Evolutionary conservation across 2,113 vertebrate species (phyloP).

Genomic region (Ophthalmotilapia sp.): DNA sequence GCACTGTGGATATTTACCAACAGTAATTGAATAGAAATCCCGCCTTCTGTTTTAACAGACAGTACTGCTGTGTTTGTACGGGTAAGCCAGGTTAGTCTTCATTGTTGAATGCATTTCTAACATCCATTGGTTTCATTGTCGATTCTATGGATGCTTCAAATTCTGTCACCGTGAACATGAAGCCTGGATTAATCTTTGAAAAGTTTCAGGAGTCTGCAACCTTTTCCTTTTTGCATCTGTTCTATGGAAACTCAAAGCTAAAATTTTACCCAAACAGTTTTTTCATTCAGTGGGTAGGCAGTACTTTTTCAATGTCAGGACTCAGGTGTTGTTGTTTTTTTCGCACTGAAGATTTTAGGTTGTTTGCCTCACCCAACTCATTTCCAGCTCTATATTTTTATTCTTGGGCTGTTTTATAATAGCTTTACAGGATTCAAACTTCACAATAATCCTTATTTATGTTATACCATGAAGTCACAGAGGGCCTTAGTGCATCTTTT

Average conservation of each 20-base stretch:
- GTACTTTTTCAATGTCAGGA: background rate
- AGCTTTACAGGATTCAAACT: accelerated
- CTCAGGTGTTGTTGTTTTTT: background rate
- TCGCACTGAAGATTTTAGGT: background rate
- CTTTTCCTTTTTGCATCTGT: background rate
- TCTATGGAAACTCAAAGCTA: background rate
- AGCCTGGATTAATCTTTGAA: background rate
- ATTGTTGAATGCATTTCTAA: background rate
- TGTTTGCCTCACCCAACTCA: background rate
- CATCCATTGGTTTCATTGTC: background rate
- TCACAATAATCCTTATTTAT: background rate
- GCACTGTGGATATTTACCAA: background rate
- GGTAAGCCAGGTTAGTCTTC: background rate
- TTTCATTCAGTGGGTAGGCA: background rate
- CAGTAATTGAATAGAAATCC: background rate
- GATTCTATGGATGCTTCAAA: background rate
- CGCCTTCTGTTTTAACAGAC: accelerated
- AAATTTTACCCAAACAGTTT: background rate
- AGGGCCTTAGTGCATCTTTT: background rate
- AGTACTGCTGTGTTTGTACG: accelerated
- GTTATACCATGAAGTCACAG: background rate
- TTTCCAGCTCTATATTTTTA: background rate
- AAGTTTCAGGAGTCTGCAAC: background rate
- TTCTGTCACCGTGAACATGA: background rate
- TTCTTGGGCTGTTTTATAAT: accelerated